Conservation (phyloP, 2,888 invertebrate genomes). For the Caenorhabditis sp. region DNA sequence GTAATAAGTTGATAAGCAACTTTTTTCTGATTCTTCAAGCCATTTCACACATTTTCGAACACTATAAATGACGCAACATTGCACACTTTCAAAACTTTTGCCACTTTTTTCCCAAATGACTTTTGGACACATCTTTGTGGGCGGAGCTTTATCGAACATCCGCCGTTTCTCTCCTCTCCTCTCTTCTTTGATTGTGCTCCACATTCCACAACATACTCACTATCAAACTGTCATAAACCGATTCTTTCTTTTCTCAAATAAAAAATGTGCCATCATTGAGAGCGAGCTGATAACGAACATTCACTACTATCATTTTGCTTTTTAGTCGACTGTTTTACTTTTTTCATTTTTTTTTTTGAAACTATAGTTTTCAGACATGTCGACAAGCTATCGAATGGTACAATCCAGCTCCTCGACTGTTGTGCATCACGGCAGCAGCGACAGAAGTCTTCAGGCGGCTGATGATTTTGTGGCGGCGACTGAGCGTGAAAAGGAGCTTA, state of each 20-base stretch:
- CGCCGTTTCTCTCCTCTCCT: no score
- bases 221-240: slow-evolving; percentile 1
- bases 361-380: not conserved
- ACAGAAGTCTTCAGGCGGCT: slow-evolving; percentile 17
- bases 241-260: not conserved
- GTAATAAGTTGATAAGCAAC: no score
- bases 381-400: not conserved
- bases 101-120: no score
- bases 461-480: slow-evolving; percentile 36
- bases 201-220: not conserved
- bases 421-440: not conserved
- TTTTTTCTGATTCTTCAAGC: no score
- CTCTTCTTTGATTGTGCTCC: no score
- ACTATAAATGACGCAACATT: no score
- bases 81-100: no score
- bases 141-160: no score
- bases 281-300: not conserved
- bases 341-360: not conserved
- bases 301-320: not conserved
- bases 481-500: slow-evolving; percentile 37
- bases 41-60: no score
- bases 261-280: not conserved
- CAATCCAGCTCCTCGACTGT: not conserved
- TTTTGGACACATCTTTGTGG: no score
- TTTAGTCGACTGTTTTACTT: not conserved